Evolutionary conservation across 1,140 invertebrate species (phyloP), one percentile per base, ranked within the genome.

Genomic region (Heliothis subflexa): DNA sequence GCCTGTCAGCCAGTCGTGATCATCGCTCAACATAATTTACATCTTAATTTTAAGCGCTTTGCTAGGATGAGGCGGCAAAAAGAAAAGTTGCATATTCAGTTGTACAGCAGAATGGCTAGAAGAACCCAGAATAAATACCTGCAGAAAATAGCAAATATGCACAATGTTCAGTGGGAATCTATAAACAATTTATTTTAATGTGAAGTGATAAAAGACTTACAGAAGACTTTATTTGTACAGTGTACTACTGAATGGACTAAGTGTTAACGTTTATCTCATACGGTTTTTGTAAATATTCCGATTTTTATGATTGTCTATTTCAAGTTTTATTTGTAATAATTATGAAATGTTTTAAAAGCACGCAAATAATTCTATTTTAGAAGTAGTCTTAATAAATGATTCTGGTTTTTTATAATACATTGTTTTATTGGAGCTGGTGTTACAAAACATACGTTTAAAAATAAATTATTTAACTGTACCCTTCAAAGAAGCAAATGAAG

Each of bases 1-100:
- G 49, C 21, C 25, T 55, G 14, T 80, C 82, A 78, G 83, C 78
- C 66, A 80, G 70, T 70, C 78, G 81, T 83, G 64, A 49, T 85
- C 82, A 78, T 81, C 78, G 64, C 76, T 83, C 81, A 80, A 86
- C 76, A 81, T 83, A 78, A 80, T 84, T 79, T 61, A 82, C 80
- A 83, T 82, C 80, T 89, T 84, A 85, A 68, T 89, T 85, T 88
- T 87, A 70, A 81, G 88, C 81, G 81, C 81, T 92, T 91, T 86
- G 83, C 86, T 91, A 91, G 90, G 86, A 90, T 83, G 83, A 87
- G 85, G 83, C 83, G 82, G 84, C 85, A 85, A 4, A 57, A 47
- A 16, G 33, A 50, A 40, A 40, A 47, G 18, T 50, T 10, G 47
- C 50, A 71, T 50, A 71, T 71, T 61, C 40, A 81, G 81, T 83